Base-by-base conservation (phyloP, 2,888 invertebrate species). In the Salpingus planirostris region DNA sequence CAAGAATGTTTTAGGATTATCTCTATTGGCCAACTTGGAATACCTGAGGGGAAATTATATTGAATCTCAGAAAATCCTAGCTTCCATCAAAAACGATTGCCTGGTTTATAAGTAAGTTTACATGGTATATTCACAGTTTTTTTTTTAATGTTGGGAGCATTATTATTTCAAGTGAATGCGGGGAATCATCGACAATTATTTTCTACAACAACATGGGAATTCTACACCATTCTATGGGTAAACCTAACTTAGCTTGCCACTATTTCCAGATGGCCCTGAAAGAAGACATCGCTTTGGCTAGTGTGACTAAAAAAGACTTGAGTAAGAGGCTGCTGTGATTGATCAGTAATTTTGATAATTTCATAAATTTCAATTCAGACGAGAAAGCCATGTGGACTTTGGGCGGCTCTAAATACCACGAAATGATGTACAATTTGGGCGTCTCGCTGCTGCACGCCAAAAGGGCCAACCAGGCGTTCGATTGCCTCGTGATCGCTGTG, bases 401-500 rank as follows among this genome's bases (percentile, higher is more conserved):
- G 31, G 73, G 74, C 4, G 69, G 72, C 29, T 77, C 74, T 42
- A 71, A 69, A 44, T 74, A 76, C 55, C 72, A 75, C 43, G 77
- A 78, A 55, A 54, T 82, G 29, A 69, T 87, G 57, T 88, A 84
- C 59, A 92, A 90, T 66, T 68, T 89, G 45, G 92, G 90, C 0
- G 73, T 95, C 31, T 76, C 87, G 11, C 68, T 92, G 50, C 69
- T 96, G 23, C 81, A 87, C 55, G 78, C 87, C 15, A 81, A 82
- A 32, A 78, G 86, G 49, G 78, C 88, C 1, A 71, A 74, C 38
- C 81, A 85, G 52, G 93, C 96, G 1, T 95, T 96, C 64, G 90
- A 91, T 55, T 91, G 88, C 60, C 74, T 95, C 24, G 78, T 88
- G 8, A 82, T 90, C 61, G 87, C 87, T 2, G 79, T 89, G 0